phyloP scores from a whole-genome alignment of 2,888 invertebrate genomes.

The Ashinkailepas kermadecensis region DNA sequence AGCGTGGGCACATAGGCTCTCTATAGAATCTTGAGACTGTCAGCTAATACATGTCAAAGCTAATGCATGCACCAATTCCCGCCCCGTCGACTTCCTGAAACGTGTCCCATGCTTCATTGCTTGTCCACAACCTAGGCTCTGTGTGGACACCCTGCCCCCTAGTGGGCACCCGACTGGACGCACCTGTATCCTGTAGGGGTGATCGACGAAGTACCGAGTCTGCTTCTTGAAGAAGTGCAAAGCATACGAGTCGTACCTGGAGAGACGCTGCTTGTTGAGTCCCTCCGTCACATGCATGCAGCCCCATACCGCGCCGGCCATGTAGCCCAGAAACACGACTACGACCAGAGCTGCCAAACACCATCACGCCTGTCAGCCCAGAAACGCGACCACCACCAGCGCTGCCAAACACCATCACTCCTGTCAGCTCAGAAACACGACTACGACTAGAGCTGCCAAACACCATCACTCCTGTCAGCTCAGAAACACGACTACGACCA shows the following conservation, averaged over 20 bases:
- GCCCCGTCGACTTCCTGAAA: no score
- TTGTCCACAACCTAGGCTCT: no score
- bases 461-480: constrained; percentile 67
- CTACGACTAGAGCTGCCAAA: constrained; percentile 52
- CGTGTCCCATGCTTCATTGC: no score
- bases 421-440: constrained; percentile 62
- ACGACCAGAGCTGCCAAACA: constrained; percentile 52
- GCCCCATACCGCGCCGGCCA: constrained; percentile 37
- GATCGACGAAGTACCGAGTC: constrained; percentile 84
- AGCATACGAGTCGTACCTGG: constrained; percentile 84
- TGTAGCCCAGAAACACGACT: constrained; percentile 53
- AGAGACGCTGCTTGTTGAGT: constrained; percentile 76
- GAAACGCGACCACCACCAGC: constrained; percentile 64
- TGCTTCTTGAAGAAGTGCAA: constrained; percentile 84
- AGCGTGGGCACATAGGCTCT: no score
- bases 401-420: constrained; percentile 57
- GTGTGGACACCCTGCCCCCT: no score
- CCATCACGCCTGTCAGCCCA: constrained; percentile 66
- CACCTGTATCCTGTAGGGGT: constrained; percentile 81
- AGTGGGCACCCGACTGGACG: no score
- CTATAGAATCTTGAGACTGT: no score
- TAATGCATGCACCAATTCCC: no score
- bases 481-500: no score
- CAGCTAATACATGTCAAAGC: no score
- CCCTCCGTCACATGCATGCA: constrained; percentile 78